phyloP scores from a whole-genome alignment of 2,888 invertebrate genomes.

The Tanypteryx hageni region DNA sequence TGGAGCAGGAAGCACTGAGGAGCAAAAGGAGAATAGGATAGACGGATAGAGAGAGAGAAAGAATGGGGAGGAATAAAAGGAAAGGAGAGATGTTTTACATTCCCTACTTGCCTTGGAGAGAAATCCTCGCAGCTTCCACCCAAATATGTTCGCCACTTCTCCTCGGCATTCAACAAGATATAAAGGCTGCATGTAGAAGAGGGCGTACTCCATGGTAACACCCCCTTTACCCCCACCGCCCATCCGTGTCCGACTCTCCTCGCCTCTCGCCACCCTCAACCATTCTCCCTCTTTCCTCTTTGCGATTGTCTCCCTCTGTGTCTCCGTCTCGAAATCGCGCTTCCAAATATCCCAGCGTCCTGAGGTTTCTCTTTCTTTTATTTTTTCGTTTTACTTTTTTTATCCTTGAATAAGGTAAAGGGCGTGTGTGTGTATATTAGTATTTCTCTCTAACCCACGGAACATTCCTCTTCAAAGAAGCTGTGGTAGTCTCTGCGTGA shows the following conservation, averaged over 20 bases:
- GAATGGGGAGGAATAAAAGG: too few species aligned
- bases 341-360: not conserved
- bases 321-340: not conserved
- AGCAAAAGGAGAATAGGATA: not conserved
- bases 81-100: not conserved
- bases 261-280: not conserved
- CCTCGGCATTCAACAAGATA: not conserved
- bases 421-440: not conserved
- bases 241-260: not conserved
- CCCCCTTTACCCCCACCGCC: too few species aligned
- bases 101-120: not conserved
- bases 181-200: not conserved
- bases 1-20: not conserved
- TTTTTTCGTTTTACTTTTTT: not conserved
- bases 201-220: not conserved
- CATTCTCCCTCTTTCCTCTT: not conserved
- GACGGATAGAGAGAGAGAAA: not conserved
- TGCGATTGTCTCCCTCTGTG: not conserved
- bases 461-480: not conserved
- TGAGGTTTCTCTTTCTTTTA: not conserved
- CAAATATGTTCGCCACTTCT: constrained; percentile 28
- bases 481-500: not conserved
- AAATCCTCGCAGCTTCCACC: not conserved
- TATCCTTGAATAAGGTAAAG: not conserved
- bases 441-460: not conserved